A percentile compares a stretch with the other conserved stretches of the same genome.
These are phyloP conservation scores for Cybosia mesomella DNA, from an alignment of 2,888 invertebrate genomes.

Conservation along the genomic window DNA sequence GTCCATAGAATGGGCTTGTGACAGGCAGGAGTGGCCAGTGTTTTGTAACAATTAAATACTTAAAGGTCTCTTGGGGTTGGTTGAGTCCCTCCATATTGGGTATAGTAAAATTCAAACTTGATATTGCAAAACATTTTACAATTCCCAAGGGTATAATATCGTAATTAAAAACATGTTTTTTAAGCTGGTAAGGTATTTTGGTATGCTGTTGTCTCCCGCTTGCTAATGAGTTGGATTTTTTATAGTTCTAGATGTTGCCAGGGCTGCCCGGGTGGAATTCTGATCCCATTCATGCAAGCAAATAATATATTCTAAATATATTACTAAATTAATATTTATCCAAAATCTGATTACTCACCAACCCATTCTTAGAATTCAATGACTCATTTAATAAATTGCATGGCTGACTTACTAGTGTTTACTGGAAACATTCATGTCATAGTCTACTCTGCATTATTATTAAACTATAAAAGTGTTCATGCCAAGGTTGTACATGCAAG, in stretches of 20 bases:
- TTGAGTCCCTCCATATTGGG: background rate
- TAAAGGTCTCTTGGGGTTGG: background rate
- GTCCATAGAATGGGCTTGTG: background rate
- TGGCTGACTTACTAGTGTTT: background rate
- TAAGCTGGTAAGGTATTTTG: background rate
- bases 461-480: constrained; percentile 9
- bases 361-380: constrained; percentile 11
- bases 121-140: constrained; percentile 1
- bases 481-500: constrained; percentile 12
- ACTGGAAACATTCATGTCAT: constrained; percentile 8
- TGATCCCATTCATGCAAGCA: too few species aligned
- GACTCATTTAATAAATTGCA: constrained; percentile 21
- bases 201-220: background rate
- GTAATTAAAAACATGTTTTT: constrained; percentile 2
- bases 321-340: background rate
- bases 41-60: constrained; percentile 10
- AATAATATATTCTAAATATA: background rate
- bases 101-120: background rate
- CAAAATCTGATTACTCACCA: constrained; percentile 9
- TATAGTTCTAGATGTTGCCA: too few species aligned
- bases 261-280: too few species aligned
- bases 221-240: background rate
- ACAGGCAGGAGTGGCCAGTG: background rate
- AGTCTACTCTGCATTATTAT: constrained; percentile 1
- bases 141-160: background rate